Base-by-base conservation (phyloP, 2,113 vertebrate species). In the Agelaius phoeniceus region DNA sequence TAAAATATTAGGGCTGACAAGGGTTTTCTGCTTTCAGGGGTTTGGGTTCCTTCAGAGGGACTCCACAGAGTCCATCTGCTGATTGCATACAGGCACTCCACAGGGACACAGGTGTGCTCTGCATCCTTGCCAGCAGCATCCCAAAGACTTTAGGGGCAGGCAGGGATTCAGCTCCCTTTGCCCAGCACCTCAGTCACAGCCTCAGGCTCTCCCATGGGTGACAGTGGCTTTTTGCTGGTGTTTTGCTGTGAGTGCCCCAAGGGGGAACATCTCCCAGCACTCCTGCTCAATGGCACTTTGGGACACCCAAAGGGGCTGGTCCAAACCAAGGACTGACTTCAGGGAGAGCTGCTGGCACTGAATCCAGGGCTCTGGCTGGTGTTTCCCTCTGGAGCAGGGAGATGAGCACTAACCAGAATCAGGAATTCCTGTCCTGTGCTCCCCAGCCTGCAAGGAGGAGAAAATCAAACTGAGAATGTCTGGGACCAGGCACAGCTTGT, bases 241-340 rank as follows among this genome's bases (percentile, higher is more conserved):
- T 61, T 78, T 78, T 69, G 31, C 59, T 63, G 1, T 33, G 48
- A 54, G 52, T n/a, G 43, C 11, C 54, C 46, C 44, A 27, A 5
- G 15, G 30, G 51, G 19, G 13, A 55, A 2, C n/a, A 6, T 44
- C 48, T 54, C 52, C 31, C 46, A 66, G 26, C 11, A 11, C 15
- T 30, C 10, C 13, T 6, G 49, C 43, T 28, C 0, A 1, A 4
- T 0, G 0, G 20, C 48, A 33, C 24, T n/a, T 59, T 7, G 9
- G 69, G 48, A 30, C 30, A 46, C 12, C 23, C 8, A 3, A 18
- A n/a, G 2, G 27, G 31, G 66, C 31, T 82, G 43, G 4, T 44
- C 46, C 77, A 87, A 68, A 67, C 37, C 52, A 43, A 52, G 51
- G 11, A 8, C 46, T 79, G 57, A 15, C 48, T 33, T 21, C 31